A percentile compares a stretch with the other conserved stretches of the same genome.
Evolutionary conservation across 2,888 invertebrate species (phyloP).

Genomic region (Carabus problematicus): DNA sequence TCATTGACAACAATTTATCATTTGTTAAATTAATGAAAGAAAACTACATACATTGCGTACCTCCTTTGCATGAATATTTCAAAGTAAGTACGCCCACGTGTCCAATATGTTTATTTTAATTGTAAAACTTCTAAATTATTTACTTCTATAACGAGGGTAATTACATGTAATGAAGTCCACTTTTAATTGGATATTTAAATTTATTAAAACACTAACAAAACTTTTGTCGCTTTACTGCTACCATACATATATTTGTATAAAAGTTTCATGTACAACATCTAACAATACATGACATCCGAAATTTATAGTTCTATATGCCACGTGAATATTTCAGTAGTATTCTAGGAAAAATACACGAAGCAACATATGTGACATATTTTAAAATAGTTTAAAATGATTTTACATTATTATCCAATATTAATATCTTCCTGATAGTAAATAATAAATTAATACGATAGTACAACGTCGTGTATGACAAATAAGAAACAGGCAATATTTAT

Average conservation of each 20-base stretch:
- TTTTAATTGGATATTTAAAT: constrained; percentile 33
- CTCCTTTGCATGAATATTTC: constrained; percentile 18
- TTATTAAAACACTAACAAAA: constrained; percentile 32
- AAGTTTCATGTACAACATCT: constrained; percentile 16
- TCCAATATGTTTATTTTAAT: constrained; percentile 31
- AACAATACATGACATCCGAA: background rate
- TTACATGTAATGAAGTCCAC: constrained; percentile 21
- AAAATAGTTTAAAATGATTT: too few relatives aligned
- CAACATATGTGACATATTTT: too few relatives aligned
- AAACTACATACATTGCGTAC: background rate
- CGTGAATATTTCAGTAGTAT: background rate
- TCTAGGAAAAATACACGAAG: too few relatives aligned
- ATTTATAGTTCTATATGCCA: constrained; percentile 2
- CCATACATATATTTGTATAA: constrained; percentile 16
- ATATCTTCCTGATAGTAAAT: too few relatives aligned
- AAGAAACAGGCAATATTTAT: too few relatives aligned
- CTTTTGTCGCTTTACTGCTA: constrained; percentile 7
- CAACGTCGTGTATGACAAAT: too few relatives aligned
- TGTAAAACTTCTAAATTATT: constrained; percentile 33
- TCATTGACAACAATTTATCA: too few relatives aligned
- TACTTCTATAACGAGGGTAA: constrained; percentile 19
- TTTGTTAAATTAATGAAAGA: too few relatives aligned
- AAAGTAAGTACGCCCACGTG: background rate
- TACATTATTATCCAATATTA: too few relatives aligned
- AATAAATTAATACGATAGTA: too few relatives aligned